Evolutionary conservation across 2,113 vertebrate species (phyloP), one percentile per base, ranked within the genome.

Genomic region (Oreocharis arfaki): DNA sequence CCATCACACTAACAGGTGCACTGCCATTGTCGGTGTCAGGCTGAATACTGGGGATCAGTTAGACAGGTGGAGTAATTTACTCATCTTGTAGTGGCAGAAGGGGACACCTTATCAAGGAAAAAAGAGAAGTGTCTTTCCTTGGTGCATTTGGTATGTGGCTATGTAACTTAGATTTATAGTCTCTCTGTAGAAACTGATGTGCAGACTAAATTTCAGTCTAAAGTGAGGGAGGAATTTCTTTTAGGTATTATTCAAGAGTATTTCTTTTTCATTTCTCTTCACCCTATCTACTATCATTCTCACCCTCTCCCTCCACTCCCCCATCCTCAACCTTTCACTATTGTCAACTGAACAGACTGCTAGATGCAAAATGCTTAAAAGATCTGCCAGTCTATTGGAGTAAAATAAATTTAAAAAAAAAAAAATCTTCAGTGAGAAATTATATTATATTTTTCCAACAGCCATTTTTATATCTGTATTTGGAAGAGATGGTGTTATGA

Each of bases 1-100:
- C 94, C 93, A 67, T 97, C 97, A 97, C 55, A 46, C 93, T 97
- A 97, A 96, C 91, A 96, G 97, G 94, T 96, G 93, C 94, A 94
- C 64, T 96, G 94, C 96, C 95, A 96, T 96, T 97, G 93, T 97
- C 95, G 96, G 67, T 94, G 83, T 93, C 91, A 87, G 77, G 56
- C 61, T 85, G 93, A 96, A 89, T 92, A 88, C 73, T 63, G 63
- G 91, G 82, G 94, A 97, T 95, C 93, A 95, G 88, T 91, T 94
- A 97, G 97, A 97, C 92, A 97, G 81, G 71, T 97, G 79, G 70
- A 97, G 88, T 95, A 96, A 96, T 97, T 97, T 95, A 87, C 85
- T 95, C 77, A 57, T 94, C 87, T 85, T 80, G 44, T 87, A 85
- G 57, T 90, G 71, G 60, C 86, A 96, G 93, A 77, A 91, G 74